Conservation (phyloP, 1,140 invertebrate genomes). For the Lordiphosa clarofinis region DNA sequence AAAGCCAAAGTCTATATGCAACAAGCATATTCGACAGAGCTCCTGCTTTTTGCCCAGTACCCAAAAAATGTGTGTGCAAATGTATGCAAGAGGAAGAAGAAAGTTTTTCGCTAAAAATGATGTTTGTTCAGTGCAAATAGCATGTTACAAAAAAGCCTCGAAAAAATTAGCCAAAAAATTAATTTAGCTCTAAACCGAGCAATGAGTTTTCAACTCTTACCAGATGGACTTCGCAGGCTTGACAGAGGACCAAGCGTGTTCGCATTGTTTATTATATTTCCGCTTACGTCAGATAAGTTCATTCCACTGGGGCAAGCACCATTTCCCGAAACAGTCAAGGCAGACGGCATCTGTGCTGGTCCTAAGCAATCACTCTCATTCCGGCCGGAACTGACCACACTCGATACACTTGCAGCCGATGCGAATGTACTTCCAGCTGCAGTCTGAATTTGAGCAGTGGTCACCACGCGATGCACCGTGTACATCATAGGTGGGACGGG, state of each 20-base stretch:
- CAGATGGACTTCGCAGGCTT: constrained; percentile 48
- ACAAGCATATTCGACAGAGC: no score
- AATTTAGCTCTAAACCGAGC: no score
- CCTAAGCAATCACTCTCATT: constrained; percentile 64
- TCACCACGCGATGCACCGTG: constrained; percentile 77
- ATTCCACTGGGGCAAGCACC: constrained; percentile 43
- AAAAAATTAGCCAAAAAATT: no score
- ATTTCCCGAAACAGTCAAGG: constrained; percentile 45
- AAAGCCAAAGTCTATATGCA: no score
- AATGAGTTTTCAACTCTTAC: constrained; percentile 23
- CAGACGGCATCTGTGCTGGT: constrained; percentile 45
- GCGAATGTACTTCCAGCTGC: constrained; percentile 72
- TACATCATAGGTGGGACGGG: constrained; percentile 73
- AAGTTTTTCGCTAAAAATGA: no score
- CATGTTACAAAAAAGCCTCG: no score
- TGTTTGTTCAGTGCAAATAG: no score
- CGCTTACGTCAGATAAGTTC: constrained; percentile 41
- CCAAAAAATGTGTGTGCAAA: no score
- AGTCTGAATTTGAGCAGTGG: constrained; percentile 77
- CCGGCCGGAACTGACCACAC: constrained; percentile 66
- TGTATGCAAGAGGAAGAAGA: no score
- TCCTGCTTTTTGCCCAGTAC: no score
- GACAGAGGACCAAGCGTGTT: constrained; percentile 46
- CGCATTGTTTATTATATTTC: constrained; percentile 51
- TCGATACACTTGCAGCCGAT: constrained; percentile 77